Base-by-base conservation (phyloP, 2,888 invertebrate species). In the Oscheius sp. region DNA sequence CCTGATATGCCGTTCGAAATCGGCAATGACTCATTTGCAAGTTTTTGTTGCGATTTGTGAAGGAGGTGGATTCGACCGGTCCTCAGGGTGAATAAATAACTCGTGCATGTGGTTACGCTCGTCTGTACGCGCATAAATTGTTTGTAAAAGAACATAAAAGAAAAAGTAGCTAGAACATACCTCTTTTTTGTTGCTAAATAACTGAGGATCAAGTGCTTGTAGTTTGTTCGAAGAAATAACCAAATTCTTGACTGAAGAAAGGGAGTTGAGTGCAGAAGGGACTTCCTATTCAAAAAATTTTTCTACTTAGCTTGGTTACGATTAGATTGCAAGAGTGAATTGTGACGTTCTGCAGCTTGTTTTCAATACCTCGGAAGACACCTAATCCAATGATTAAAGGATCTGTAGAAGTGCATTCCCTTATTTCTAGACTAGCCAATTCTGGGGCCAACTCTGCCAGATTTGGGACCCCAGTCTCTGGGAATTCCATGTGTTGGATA, bases 401-500 rank as follows among this genome's bases (percentile, higher is more conserved):
- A 20, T 71, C 73, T 20, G 47, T 45, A 1, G 68, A 67, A 3
- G 73, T 49, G 45, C 80, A 80, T 61, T 79, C 79, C 24, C 79
- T 51, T 33, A 80, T 74, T 28, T 76, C 75, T 24, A 80, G 50
- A 61, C 65, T 66, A 14, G 66, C 38, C 8, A 80, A 63, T 26
- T 63, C 17, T 8, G 79, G 76, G 14, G 78, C 76, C 20, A 79
- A 45, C 26, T 67, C 64, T 6, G 45, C 65, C 30, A 80, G 68
- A 28, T 74, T 68, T 8, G 72, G 71, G 12, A 81, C 47, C 6
- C 71, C 72, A 4, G 50, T 44, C 2, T 72, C 68, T 2, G 70
- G 67, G 70, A 78, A 78, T 30, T 77, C 75, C 75, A 81, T 76
- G 44, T 81, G 81, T 61, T 77, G 80, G 36, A 80, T 78, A 38